Conservation (phyloP, 2,888 invertebrate genomes). For the Hypercompe scribonia region DNA sequence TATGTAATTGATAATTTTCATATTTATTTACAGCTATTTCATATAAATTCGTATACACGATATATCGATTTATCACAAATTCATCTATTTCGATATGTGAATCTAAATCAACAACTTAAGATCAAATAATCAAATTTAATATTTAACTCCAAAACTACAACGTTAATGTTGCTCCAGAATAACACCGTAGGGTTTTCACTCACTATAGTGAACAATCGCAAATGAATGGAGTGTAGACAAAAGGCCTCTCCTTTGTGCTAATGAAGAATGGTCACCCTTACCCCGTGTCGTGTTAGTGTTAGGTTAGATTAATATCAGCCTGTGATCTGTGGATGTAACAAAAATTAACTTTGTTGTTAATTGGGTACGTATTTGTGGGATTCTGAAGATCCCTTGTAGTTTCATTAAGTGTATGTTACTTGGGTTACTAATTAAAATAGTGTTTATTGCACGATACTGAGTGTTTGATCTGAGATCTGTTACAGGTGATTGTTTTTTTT, state of each 20-base stretch:
- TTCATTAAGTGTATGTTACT: background rate
- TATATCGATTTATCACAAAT: too few relatives aligned
- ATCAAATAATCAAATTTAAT: background rate
- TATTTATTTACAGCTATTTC: too few relatives aligned
- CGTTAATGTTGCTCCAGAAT: constrained; percentile 54
- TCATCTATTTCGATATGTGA: too few relatives aligned
- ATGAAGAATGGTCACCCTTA: constrained; percentile 85
- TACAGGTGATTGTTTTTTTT: background rate
- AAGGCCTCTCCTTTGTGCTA: constrained; percentile 82
- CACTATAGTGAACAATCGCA: constrained; percentile 80
- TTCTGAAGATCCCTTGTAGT: background rate
- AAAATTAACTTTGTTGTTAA: constrained; percentile 47
- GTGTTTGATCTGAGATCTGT: background rate
- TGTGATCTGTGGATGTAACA: constrained; percentile 49
- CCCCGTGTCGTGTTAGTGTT: constrained; percentile 73
- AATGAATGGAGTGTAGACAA: constrained; percentile 83
- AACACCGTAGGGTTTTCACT: constrained; percentile 60
- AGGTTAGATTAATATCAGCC: constrained; percentile 76
- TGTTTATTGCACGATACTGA: background rate
- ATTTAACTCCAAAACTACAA: background rate
- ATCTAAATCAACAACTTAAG: too few relatives aligned
- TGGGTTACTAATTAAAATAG: background rate
- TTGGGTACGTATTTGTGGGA: constrained; percentile 14
- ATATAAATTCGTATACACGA: too few relatives aligned
- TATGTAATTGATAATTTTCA: too few relatives aligned